Percentiles rank a stretch among this genome's conserved stretches.
Evolutionary conservation across 2,888 invertebrate species (phyloP).

Genomic region (Agrochola litura): DNA sequence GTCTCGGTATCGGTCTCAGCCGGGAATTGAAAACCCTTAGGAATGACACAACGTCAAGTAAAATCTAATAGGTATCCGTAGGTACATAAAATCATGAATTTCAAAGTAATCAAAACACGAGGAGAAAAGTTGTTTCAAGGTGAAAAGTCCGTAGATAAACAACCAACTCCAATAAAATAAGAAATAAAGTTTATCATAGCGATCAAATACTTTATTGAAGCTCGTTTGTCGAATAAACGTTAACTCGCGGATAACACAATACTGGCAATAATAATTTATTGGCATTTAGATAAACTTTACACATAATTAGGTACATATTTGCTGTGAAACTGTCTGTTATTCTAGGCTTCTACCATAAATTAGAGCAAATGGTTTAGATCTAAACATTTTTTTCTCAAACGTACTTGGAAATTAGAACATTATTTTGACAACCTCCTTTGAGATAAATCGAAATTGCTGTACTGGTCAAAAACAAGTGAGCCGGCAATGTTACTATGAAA

Average conservation of each 20-base stretch:
- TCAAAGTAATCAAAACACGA: neutral
- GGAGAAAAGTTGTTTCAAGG: neutral
- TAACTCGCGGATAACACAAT: neutral
- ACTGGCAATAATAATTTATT: constrained; percentile 5
- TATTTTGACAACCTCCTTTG: too few species aligned
- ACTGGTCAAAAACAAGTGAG: too few species aligned
- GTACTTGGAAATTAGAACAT: too few species aligned
- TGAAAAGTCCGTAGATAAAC: neutral
- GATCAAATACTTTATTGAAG: neutral
- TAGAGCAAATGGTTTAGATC: neutral
- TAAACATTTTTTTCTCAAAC: too few species aligned
- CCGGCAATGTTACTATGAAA: too few species aligned
- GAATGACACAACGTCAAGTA: neutral
- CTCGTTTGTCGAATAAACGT: neutral
- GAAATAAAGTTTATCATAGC: neutral
- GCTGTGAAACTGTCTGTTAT: neutral
- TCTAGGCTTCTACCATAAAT: neutral
- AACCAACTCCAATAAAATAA: neutral
- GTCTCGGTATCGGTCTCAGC: too few species aligned
- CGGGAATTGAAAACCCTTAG: too few species aligned
- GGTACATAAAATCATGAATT: neutral
- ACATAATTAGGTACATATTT: neutral
- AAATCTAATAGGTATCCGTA: neutral
- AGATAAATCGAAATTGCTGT: too few species aligned
- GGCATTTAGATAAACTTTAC: neutral